Percentiles rank a stretch among this genome's conserved stretches.
These are phyloP conservation scores for Probosciger aterrimus DNA, from an alignment of 2,113 vertebrate genomes.

Conservation along the genomic window DNA sequence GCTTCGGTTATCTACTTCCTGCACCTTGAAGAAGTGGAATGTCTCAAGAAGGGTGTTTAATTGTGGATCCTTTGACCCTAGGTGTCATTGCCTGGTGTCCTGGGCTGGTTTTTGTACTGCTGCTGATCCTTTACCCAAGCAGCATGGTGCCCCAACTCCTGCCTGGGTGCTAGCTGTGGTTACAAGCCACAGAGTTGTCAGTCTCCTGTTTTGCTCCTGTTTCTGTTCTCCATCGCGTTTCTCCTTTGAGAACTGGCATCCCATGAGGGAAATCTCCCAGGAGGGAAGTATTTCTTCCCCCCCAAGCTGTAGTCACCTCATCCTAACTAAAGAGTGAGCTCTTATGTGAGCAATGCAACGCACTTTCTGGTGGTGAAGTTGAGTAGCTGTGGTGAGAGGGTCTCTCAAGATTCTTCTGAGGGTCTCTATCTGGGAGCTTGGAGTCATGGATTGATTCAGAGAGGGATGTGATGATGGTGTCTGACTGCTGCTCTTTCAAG, in stretches of 20 bases:
- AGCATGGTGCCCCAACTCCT: fast-evolving
- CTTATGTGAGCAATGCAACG: fast-evolving
- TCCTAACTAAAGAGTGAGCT: not conserved
- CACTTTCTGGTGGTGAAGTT: not conserved
- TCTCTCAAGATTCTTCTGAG: not conserved
- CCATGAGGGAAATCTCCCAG: not conserved
- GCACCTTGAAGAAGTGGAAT: not conserved
- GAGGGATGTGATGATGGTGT: fast-evolving
- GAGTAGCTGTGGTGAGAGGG: not conserved
- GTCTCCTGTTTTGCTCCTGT: not conserved
- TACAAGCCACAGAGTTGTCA: not conserved
- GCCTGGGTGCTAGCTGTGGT: fast-evolving
- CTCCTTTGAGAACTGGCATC: not conserved
- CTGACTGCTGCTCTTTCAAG: fast-evolving
- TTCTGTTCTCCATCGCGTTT: not conserved
- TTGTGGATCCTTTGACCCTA: not conserved
- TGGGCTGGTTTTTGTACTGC: not conserved
- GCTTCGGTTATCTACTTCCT: not conserved
- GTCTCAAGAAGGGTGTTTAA: not conserved
- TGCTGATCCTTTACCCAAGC: not conserved
- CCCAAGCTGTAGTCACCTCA: not conserved
- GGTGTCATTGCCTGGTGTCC: not conserved
- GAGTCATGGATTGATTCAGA: not conserved
- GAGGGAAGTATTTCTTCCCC: not conserved
- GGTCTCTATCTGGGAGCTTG: not conserved